Evolutionary conservation across 92 coral and sea anemone species (phyloP).

Genomic region (Actinostola sp.): DNA sequence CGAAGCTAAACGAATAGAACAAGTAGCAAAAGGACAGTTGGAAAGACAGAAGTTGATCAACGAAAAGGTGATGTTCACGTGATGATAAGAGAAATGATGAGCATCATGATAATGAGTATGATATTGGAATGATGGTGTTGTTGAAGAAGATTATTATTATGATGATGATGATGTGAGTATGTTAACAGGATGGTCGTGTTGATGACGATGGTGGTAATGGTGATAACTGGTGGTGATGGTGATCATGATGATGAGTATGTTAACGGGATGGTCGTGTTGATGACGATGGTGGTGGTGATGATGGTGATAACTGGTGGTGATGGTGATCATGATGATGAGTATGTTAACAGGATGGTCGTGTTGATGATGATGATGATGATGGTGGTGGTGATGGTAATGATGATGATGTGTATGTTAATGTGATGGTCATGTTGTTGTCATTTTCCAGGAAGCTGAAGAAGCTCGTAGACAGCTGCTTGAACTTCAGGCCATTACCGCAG

Average conservation of each 20-base stretch:
- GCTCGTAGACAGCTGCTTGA: conserved; percentile 84
- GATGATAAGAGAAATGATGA: too few species aligned
- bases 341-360: background rate
- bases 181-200: background rate
- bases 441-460: conserved; percentile 86
- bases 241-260: background rate
- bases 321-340: background rate
- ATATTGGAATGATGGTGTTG: too few species aligned
- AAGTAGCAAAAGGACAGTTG: conserved; percentile 87
- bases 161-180: background rate
- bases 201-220: background rate
- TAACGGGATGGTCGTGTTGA: background rate
- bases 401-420: background rate
- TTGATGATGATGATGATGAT: conserved; percentile 6
- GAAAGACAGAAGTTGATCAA: conserved; percentile 94
- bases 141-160: background rate
- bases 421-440: background rate
- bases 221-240: background rate
- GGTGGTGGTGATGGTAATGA: background rate
- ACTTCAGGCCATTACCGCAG: conserved; percentile 83
- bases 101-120: too few species aligned
- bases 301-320: background rate
- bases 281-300: conserved; percentile 9
- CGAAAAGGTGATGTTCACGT: conserved; percentile 75
- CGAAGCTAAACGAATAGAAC: conserved; percentile 92